Evolutionary conservation across 2,797 vertebrate species (phyloP).

Genomic region (Syndactyla subalaris): DNA sequence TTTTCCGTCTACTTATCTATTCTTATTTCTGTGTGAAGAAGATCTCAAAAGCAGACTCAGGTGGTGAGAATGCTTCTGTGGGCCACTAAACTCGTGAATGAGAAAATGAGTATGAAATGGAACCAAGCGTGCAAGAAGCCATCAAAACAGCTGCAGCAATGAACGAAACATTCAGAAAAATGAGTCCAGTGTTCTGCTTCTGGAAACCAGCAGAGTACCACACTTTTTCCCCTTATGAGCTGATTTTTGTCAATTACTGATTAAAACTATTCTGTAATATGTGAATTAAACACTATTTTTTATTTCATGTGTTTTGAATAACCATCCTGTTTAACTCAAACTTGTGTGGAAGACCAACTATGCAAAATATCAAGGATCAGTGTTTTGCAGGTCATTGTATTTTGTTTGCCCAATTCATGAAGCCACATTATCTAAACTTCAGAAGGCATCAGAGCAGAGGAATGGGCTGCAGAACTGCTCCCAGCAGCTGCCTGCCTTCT

Average conservation of each 20-base stretch:
- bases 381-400: accelerated
- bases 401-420: not conserved
- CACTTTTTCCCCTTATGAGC: not conserved
- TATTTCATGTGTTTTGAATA: not conserved
- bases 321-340: not conserved
- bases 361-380: accelerated
- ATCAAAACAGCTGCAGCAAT: not conserved
- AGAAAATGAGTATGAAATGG: not conserved
- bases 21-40: not conserved
- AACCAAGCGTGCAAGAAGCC: not conserved
- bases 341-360: not conserved
- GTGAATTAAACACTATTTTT: not conserved
- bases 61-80: not conserved
- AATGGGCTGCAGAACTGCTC: not conserved
- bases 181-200: not conserved
- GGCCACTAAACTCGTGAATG: not conserved
- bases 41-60: not conserved
- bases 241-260: not conserved
- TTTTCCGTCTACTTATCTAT: too few species aligned
- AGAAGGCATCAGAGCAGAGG: not conserved
- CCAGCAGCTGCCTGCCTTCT: not conserved
- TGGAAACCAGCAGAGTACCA: not conserved
- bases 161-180: not conserved
- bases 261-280: not conserved
- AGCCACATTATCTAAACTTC: not conserved